Conservation (phyloP, 2,113 vertebrate genomes). For the Paraplagusia blochii region DNA sequence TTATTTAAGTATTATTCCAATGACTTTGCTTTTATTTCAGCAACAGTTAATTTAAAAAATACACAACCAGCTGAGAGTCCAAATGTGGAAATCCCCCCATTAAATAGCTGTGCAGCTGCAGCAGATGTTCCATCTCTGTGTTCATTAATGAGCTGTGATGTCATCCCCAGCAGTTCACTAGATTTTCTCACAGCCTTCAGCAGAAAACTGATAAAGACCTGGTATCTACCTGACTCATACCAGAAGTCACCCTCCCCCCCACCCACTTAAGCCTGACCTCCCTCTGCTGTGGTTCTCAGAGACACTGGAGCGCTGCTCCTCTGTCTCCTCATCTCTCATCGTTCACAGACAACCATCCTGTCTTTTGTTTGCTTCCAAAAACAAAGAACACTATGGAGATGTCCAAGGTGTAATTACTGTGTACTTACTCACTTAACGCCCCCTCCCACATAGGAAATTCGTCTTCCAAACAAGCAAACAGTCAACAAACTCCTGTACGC, state of each 20-base stretch:
- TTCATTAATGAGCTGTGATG: constrained; percentile 22
- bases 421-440: background rate
- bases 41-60: background rate
- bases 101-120: background rate
- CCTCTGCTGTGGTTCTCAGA: constrained; percentile 39
- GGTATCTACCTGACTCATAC: constrained; percentile 46
- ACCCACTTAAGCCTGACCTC: background rate
- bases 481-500: too few species aligned
- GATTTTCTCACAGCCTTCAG: constrained; percentile 33
- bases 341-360: constrained; percentile 1
- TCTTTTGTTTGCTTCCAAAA: constrained; percentile 36
- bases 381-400: constrained; percentile 45
- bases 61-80: constrained; percentile 11
- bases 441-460: too few species aligned
- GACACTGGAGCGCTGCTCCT: constrained; percentile 24
- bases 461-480: too few species aligned
- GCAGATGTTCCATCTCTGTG: constrained; percentile 47
- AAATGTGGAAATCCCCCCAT: constrained; percentile 38
- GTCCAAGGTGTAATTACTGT: background rate
- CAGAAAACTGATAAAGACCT: constrained; percentile 14
- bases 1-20: background rate
- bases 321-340: constrained; percentile 12
- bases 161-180: constrained; percentile 12
- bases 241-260: constrained; percentile 41
- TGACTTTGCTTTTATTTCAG: background rate